Percentiles rank a stretch among this genome's conserved stretches.
phyloP scores from a whole-genome alignment of 1,140 invertebrate genomes.

The Telenomus remus region DNA sequence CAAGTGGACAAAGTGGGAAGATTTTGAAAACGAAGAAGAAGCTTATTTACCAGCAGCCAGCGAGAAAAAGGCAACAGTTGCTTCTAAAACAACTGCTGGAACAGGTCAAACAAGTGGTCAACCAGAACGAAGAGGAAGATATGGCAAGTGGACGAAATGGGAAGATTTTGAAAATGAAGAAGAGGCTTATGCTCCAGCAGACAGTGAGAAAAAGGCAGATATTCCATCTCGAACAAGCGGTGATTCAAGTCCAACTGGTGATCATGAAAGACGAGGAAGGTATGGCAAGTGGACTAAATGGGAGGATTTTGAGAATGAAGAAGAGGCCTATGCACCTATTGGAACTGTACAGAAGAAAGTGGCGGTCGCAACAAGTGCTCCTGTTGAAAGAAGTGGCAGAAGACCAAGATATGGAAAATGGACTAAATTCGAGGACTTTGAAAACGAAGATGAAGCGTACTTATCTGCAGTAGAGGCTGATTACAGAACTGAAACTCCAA shows the following conservation, averaged over 20 bases:
- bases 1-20: conserved; percentile 55
- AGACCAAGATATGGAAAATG: conserved; percentile 43
- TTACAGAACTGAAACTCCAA: too few species aligned
- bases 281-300: conserved; percentile 54
- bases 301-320: conserved; percentile 67
- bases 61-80: neutral
- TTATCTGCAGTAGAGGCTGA: too few species aligned
- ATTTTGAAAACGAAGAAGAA: conserved; percentile 71
- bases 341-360: too few species aligned
- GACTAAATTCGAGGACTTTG: conserved; percentile 54
- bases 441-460: conserved; percentile 23
- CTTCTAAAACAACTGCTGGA: too few species aligned
- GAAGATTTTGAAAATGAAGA: conserved; percentile 69
- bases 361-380: neutral
- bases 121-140: conserved; percentile 11
- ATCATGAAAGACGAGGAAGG: conserved; percentile 3
- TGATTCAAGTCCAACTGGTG: too few species aligned
- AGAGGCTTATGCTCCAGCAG: conserved; percentile 44
- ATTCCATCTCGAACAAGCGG: too few species aligned
- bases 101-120: too few species aligned
- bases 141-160: conserved; percentile 52
- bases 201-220: neutral
- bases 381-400: conserved; percentile 1
- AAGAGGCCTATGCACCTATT: conserved; percentile 55
- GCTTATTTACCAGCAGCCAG: neutral